These are phyloP conservation scores for Cheilosia impressa DNA, from an alignment of 2,888 invertebrate species.

Conservation along the genomic window DNA sequence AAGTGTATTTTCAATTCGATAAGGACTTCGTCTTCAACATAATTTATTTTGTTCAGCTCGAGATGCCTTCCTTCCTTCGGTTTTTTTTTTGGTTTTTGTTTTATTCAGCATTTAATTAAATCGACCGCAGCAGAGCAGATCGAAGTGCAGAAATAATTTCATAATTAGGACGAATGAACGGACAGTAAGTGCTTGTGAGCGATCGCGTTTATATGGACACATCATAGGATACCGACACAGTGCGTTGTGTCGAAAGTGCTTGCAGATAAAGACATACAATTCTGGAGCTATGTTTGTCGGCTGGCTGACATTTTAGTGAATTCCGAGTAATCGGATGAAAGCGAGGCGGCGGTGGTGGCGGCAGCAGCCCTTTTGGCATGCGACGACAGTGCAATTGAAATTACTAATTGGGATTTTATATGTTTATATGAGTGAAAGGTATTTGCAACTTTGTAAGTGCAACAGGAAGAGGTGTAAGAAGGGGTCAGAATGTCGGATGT, in stretches of 20 bases:
- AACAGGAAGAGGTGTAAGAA: no score
- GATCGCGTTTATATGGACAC: conserved; percentile 27
- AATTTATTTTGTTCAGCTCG: conserved; percentile 10
- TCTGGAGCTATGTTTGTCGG: conserved; percentile 29
- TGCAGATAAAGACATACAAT: conserved; percentile 36
- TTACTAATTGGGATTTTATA: conserved; percentile 67
- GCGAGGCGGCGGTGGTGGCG: conserved; percentile 28
- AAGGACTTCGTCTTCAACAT: conserved; percentile 30
- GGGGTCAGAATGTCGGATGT: no score
- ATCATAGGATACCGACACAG: conserved; percentile 59
- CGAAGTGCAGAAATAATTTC: conserved; percentile 66
- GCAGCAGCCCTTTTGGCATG: conserved; percentile 10
- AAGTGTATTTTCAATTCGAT: conserved; percentile 32
- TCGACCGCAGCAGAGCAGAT: conserved; percentile 42
- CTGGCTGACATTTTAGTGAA: conserved; percentile 56
- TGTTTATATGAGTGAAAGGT: conserved; percentile 48
- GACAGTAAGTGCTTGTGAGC: conserved; percentile 64
- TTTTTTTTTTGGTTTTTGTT: not conserved
- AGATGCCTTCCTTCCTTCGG: not conserved
- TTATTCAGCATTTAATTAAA: conserved; percentile 38
- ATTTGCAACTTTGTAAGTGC: conserved; percentile 15
- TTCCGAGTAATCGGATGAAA: conserved; percentile 64
- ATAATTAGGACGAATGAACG: conserved; percentile 67
- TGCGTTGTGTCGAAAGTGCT: conserved; percentile 40
- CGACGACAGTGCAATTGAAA: conserved; percentile 60